phyloP scores from a whole-genome alignment of 2,888 invertebrate species.

The Drosophila kokeensis region DNA sequence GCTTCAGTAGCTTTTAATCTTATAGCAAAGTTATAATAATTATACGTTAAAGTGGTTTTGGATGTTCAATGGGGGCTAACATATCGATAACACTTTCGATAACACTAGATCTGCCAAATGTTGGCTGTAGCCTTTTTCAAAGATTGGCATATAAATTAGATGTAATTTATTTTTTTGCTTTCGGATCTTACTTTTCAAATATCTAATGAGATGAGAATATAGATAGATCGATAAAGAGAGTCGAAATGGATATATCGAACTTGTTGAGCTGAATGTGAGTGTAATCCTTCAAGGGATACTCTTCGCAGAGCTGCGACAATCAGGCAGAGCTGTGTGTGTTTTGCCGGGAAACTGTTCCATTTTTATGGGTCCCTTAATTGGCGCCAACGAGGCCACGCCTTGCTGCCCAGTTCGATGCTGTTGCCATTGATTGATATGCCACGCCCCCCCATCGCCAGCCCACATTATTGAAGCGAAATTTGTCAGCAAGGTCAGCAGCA shows the following conservation, averaged over 20 bases:
- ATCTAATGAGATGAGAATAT: background rate
- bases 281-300: slow-evolving; percentile 59
- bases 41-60: too few species aligned
- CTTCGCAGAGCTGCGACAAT: slow-evolving; percentile 50
- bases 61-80: too few species aligned
- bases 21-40: background rate
- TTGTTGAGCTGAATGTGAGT: background rate
- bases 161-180: background rate
- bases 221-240: background rate
- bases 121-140: too few species aligned
- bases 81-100: too few species aligned
- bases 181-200: background rate
- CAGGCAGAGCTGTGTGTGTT: slow-evolving; percentile 27
- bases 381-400: slow-evolving; percentile 63
- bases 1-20: background rate
- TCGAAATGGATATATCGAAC: slow-evolving; percentile 8
- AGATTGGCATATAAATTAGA: background rate
- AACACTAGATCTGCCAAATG: too few species aligned
- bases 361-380: slow-evolving; percentile 76
- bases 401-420: slow-evolving; percentile 57
- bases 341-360: slow-evolving; percentile 40
- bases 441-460: slow-evolving; percentile 43
- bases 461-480: slow-evolving; percentile 58
- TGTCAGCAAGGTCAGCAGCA: slow-evolving; percentile 63
- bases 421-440: slow-evolving; percentile 68